phyloP scores from a whole-genome alignment of 2,797 vertebrate genomes.

The Orientallactaga sibirica region DNA sequence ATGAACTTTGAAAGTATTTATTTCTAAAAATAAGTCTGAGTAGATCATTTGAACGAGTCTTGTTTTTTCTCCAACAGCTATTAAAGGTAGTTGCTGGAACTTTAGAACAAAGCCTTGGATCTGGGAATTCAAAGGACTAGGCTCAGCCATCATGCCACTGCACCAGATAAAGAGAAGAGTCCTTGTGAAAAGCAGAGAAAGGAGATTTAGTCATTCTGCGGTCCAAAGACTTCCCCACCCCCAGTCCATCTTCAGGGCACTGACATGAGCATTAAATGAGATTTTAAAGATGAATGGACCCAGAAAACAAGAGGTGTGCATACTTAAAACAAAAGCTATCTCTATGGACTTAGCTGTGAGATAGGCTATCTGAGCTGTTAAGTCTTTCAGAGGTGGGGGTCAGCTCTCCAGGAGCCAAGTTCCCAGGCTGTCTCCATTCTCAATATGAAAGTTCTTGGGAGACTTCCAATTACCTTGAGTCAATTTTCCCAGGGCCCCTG shows the following conservation, averaged over 20 bases:
- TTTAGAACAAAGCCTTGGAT: not conserved
- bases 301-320: not conserved
- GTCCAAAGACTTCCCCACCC: not conserved
- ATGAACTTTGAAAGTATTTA: slow-evolving; percentile 43
- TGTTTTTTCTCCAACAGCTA: slow-evolving; percentile 32
- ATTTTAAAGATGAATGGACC: not conserved
- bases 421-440: not conserved
- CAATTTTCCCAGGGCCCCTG: not conserved
- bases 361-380: not conserved
- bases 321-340: not conserved
- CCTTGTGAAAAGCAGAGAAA: not conserved
- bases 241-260: not conserved
- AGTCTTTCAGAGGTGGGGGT: not conserved
- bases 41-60: slow-evolving; percentile 41
- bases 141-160: not conserved
- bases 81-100: not conserved
- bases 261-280: not conserved
- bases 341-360: not conserved
- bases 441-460: not conserved
- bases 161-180: not conserved
- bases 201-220: not conserved
- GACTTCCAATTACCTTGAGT: not conserved
- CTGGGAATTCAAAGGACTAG: not conserved
- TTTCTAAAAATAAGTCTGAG: slow-evolving; percentile 76
- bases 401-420: not conserved